A percentile compares a stretch with the other conserved stretches of the same genome.
Evolutionary conservation across 1,140 invertebrate genomes (phyloP).

Genomic region (Drosophila mayri): DNA sequence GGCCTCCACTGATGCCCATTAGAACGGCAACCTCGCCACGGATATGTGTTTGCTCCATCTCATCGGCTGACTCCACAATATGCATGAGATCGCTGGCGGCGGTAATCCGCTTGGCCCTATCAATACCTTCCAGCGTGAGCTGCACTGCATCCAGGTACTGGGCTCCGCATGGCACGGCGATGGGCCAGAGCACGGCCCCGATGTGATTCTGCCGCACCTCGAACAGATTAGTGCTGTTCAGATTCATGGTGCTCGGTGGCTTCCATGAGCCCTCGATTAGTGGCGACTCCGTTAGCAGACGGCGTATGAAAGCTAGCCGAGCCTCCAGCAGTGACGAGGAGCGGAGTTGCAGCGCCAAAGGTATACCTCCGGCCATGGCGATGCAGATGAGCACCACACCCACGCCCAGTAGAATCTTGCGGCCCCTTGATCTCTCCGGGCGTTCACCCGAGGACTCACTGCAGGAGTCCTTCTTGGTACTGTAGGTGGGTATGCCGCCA

Average conservation of each 20-base stretch:
- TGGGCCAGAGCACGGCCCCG: conserved; percentile 88
- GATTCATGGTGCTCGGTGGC: conserved; percentile 63
- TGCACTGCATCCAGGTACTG: conserved; percentile 89
- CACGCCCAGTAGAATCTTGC: conserved; percentile 70
- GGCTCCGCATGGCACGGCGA: conserved; percentile 87
- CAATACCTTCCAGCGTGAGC: conserved; percentile 88
- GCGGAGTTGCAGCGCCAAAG: conserved; percentile 86
- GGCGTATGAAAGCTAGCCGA: conserved; percentile 86
- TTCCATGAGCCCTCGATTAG: conserved; percentile 86
- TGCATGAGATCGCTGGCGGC: conserved; percentile 77
- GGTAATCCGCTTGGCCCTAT: conserved; percentile 87
- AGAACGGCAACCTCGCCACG: conserved; percentile 89
- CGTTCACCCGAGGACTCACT: conserved; percentile 68
- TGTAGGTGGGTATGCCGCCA: conserved; percentile 70
- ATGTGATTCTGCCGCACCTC: conserved; percentile 78
- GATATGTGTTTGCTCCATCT: conserved; percentile 88
- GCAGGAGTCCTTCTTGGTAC: conserved; percentile 72
- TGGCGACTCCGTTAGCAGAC: conserved; percentile 86
- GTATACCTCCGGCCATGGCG: conserved; percentile 85
- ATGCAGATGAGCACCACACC: conserved; percentile 75
- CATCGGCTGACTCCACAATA: conserved; percentile 82
- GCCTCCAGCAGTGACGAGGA: conserved; percentile 87
- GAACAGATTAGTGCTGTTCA: conserved; percentile 64
- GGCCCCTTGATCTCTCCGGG: conserved; percentile 61
- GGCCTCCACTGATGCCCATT: conserved; percentile 91